Conservation (phyloP, 2,113 vertebrate genomes). For the Corythaeola cristata region DNA sequence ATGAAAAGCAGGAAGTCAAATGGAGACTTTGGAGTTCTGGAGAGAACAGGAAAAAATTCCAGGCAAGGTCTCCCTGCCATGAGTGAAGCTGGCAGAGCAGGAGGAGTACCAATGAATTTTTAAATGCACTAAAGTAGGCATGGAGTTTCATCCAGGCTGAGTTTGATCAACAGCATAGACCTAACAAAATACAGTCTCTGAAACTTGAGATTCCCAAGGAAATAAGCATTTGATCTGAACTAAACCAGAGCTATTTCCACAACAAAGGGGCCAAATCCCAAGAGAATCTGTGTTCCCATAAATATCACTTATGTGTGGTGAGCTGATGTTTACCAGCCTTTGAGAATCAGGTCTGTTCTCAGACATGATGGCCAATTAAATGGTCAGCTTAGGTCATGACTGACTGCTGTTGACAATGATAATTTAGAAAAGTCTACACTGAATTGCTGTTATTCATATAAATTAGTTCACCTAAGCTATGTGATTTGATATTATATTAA, state of each 20-base stretch:
- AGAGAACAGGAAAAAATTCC: neutral
- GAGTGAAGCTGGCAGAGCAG: neutral
- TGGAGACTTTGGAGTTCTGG: neutral
- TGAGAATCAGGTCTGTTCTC: conserved; percentile 10
- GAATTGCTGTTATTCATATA: neutral
- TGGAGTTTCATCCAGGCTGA: neutral
- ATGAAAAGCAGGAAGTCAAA: neutral
- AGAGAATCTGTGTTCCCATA: neutral
- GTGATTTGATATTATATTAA: neutral
- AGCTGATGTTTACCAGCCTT: conserved; percentile 12
- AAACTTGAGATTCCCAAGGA: conserved; percentile 6
- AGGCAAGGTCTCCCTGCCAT: neutral
- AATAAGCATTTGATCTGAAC: conserved; percentile 13
- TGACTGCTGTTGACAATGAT: conserved; percentile 3
- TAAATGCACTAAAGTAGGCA: neutral
- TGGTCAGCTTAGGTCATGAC: neutral
- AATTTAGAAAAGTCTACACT: neutral
- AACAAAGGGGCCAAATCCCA: neutral
- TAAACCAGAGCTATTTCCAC: neutral
- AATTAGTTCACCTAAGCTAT: neutral
- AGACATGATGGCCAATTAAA: conserved; percentile 5
- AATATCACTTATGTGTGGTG: conserved; percentile 1
- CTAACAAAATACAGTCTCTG: neutral
- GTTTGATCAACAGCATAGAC: neutral
- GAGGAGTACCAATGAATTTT: neutral